phyloP scores from a whole-genome alignment of 2,888 invertebrate species.

The Cabera pusaria region DNA sequence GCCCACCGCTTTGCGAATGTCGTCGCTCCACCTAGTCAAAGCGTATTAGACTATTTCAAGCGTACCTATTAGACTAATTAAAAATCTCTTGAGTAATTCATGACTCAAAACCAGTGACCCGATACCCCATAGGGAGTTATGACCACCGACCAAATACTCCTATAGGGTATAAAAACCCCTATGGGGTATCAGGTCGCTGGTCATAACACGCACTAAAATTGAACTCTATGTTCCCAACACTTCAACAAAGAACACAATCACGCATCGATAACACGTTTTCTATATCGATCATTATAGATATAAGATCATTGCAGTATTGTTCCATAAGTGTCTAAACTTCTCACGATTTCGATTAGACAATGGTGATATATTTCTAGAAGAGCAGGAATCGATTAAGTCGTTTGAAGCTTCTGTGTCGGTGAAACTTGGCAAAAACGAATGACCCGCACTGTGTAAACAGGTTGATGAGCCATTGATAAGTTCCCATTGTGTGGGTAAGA shows the following conservation, averaged over 20 bases:
- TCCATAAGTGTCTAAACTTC: constrained; percentile 46
- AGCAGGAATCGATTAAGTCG: constrained; percentile 16
- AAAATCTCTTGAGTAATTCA: no score
- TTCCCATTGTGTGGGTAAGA: no score
- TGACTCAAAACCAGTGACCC: no score
- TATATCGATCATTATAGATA: constrained; percentile 37
- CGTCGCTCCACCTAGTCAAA: no score
- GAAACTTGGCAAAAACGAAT: constrained; percentile 21
- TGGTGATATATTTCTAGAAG: constrained; percentile 37
- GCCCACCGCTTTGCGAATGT: no score
- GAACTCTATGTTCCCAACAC: constrained; percentile 2
- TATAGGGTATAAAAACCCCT: no score
- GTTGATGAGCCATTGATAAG: constrained; percentile 5
- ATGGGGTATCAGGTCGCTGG: no score
- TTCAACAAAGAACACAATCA: constrained; percentile 13
- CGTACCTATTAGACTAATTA: no score
- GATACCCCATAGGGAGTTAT: no score
- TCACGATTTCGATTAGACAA: constrained; percentile 68
- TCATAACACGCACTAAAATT: no score
- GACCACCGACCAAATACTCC: no score
- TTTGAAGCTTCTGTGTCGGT: constrained; percentile 12
- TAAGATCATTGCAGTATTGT: constrained; percentile 54
- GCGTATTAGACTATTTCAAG: no score
- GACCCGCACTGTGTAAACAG: constrained; percentile 18
- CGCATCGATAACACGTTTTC: constrained; percentile 35